Percentiles rank a stretch among this genome's conserved stretches.
phyloP scores from a whole-genome alignment of 2,797 vertebrate species.

The Astyanax mexicanus region DNA sequence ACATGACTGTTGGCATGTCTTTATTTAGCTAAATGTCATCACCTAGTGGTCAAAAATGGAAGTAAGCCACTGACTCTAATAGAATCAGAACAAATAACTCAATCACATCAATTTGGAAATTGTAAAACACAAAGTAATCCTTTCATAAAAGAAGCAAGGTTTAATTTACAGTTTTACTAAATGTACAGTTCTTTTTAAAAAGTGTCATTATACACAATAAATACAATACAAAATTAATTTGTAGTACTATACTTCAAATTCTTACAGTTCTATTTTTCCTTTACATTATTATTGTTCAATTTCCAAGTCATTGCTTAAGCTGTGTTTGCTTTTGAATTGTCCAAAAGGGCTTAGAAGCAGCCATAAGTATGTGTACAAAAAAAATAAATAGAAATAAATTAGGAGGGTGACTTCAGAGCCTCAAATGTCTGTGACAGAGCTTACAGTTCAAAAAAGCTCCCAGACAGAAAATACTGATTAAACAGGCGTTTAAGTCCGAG shows the following conservation, averaged over 20 bases:
- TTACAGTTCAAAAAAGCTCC: background rate
- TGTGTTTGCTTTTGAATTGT: slow-evolving; percentile 81
- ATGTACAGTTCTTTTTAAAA: slow-evolving; percentile 98
- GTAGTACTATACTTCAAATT: slow-evolving; percentile 97
- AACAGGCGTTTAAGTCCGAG: background rate
- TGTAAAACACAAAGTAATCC: slow-evolving; percentile 50
- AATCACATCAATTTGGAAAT: slow-evolving; percentile 36
- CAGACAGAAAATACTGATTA: slow-evolving; percentile 19
- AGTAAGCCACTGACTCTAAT: no score
- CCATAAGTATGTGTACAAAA: slow-evolving; percentile 35
- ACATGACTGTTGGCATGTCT: slow-evolving; percentile 32
- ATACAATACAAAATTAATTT: slow-evolving; percentile 99
- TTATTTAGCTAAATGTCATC: slow-evolving; percentile 62
- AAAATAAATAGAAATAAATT: slow-evolving; percentile 25
- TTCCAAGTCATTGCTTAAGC: slow-evolving; percentile 78
- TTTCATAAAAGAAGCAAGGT: slow-evolving; percentile 93
- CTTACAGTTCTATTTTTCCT: slow-evolving; percentile 78
- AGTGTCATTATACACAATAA: slow-evolving; percentile 98
- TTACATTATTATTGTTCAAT: slow-evolving; percentile 85
- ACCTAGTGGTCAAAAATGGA: slow-evolving; percentile 67
- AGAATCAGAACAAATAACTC: no score
- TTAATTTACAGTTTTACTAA: slow-evolving; percentile 99
- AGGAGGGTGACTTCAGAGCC: slow-evolving; percentile 9
- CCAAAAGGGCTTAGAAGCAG: slow-evolving; percentile 64
- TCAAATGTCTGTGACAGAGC: background rate